These are phyloP conservation scores for Scalopus aquaticus DNA, from an alignment of 2,113 vertebrate genomes.

Conservation along the genomic window DNA sequence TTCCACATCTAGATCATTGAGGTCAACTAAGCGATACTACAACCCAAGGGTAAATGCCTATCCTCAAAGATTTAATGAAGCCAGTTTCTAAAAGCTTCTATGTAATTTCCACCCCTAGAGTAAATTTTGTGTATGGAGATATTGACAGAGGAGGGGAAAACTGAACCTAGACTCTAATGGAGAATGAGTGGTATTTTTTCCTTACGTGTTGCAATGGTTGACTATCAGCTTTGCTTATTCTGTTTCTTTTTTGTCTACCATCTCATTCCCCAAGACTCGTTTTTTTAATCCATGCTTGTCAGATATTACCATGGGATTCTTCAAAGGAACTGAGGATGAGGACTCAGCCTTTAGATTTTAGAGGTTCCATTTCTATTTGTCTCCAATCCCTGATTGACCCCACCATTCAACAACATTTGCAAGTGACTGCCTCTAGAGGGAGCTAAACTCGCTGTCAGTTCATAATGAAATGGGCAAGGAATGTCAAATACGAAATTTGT, in stretches of 20 bases:
- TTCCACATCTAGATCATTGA: not conserved
- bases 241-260: not conserved
- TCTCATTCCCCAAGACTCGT: not conserved
- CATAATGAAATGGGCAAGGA: not conserved
- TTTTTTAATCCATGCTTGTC: not conserved
- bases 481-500: not conserved
- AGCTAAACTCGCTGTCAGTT: constrained; percentile 29
- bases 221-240: not conserved
- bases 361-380: not conserved
- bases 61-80: not conserved
- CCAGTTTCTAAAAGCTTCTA: not conserved
- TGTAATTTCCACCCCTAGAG: not conserved
- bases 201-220: not conserved
- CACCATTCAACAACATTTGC: not conserved
- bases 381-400: not conserved
- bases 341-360: not conserved
- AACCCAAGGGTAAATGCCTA: not conserved
- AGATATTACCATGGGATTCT: not conserved
- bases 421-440: constrained; percentile 67
- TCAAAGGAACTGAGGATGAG: not conserved
- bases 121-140: not conserved
- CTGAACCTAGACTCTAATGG: not conserved
- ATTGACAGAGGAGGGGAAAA: not conserved
- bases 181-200: not conserved
- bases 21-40: not conserved